Percentiles rank a stretch among this genome's conserved stretches.
Conservation (phyloP, 2,113 vertebrate species). For the Otus sunia region DNA sequence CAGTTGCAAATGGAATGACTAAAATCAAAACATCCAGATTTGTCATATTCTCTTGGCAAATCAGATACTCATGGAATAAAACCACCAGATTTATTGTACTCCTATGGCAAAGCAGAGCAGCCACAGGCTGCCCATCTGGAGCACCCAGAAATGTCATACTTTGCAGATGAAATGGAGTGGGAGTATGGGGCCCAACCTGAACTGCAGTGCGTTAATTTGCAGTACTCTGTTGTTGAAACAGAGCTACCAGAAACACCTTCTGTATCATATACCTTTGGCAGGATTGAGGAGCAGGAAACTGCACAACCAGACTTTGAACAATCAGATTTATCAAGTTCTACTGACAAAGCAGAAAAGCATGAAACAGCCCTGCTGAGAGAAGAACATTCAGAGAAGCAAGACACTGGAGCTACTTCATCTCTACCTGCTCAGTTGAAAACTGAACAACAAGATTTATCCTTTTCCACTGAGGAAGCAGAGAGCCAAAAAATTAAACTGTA, state of each 20-base stretch:
- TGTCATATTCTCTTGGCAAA: not conserved
- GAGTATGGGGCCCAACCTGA: not conserved
- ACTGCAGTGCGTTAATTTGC: not conserved
- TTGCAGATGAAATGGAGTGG: not conserved
- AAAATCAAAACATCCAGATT: not conserved
- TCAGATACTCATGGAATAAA: not conserved
- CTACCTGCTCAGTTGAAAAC: not conserved
- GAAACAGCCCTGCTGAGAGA: too few relatives aligned
- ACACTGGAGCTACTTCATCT: not conserved
- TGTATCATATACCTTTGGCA: not conserved
- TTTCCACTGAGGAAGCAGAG: not conserved
- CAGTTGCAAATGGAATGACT: not conserved
- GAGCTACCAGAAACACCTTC: not conserved
- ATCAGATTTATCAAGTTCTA: not conserved
- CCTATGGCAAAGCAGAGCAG: not conserved
- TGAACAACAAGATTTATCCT: not conserved
- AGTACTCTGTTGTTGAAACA: not conserved
- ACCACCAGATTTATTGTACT: not conserved
- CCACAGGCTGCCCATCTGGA: not conserved
- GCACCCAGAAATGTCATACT: not conserved
- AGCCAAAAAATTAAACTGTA: not conserved
- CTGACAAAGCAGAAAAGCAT: not conserved
- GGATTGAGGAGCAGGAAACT: not conserved
- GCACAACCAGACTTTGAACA: not conserved
- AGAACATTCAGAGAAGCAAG: not conserved